phyloP scores from a whole-genome alignment of 2,888 invertebrate species.

The Tiphia femorata region DNA sequence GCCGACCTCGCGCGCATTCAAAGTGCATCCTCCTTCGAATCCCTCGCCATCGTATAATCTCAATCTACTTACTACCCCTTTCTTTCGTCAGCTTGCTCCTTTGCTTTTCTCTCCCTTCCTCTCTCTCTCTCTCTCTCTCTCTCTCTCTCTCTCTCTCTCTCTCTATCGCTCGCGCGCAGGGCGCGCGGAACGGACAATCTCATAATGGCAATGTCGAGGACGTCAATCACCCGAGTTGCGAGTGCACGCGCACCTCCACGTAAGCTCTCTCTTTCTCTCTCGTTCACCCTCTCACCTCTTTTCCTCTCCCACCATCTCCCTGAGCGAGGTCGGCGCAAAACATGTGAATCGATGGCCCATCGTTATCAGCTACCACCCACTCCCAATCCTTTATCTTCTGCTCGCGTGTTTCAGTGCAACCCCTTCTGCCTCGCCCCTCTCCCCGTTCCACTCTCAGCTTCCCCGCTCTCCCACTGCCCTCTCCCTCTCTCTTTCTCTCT shows the following conservation, averaged over 20 bases:
- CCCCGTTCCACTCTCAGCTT: neutral
- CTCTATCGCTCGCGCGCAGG: neutral
- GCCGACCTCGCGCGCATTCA: too few species aligned
- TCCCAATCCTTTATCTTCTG: neutral
- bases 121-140: neutral
- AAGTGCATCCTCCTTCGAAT: too few species aligned
- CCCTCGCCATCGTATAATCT: too few species aligned
- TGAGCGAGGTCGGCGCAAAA: too few species aligned
- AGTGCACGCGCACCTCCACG: too few species aligned
- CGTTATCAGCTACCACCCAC: neutral
- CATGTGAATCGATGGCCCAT: too few species aligned
- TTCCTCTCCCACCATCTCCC: too few species aligned
- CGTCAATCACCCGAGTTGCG: conserved; percentile 27
- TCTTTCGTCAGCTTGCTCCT: neutral
- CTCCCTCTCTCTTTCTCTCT: neutral
- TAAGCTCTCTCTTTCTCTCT: too few species aligned
- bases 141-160: conserved; percentile 4
- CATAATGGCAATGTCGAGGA: conserved; percentile 27
- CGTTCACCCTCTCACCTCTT: too few species aligned
- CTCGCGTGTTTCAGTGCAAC: neutral
- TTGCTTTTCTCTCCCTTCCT: neutral
- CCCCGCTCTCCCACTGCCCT: neutral
- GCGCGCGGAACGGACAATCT: conserved; percentile 4
- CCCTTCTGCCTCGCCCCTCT: neutral
- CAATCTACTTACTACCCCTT: too few species aligned